Base-by-base conservation (phyloP, 1,140 invertebrate species). In the Stegodyphus mimosarum region DNA sequence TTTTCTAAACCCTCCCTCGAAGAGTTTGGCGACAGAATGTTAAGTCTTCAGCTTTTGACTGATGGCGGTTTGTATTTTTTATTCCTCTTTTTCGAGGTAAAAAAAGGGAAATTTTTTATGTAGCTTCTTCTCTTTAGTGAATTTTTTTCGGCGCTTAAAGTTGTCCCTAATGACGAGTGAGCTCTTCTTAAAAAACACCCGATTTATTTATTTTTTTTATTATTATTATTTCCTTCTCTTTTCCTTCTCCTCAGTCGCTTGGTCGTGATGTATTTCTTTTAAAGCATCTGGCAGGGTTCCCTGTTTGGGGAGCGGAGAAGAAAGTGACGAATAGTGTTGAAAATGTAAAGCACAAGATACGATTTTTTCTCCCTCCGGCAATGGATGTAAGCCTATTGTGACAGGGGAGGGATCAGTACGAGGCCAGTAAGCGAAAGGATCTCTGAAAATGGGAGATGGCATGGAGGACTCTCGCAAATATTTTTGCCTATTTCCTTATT, bases 11-110 rank as follows among this genome's bases (percentile, higher is more conserved):
- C n/a, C 80, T 51, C 60, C 80, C 80, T 63, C 17, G 64, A 84
- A 76, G 81, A 84, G 81, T 84, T 84, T 74, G 81, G 81, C 81
- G 81, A 84, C 81, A 84, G 81, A 76, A 75, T 75, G 72, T 75
- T 84, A 75, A 84, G 72, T 75, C 71, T 74, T 84, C 72, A 83
- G 81, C 81, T 84, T 84, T 67, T 84, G 81, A 84, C 81, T 84
- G 81, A 84, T 84, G 81, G 81, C 64, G 81, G 72, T 76, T 69
- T 48, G 51, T 18, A 50, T 75, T 76, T 69, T 75, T 83, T 76
- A 17, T 50, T 81, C 60, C 15, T 64, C 49, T 66, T 70, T 18
- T 3, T 52, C 53, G 64, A 50, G 17, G 71, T 1, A 33, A 33
- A 33, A 33, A 33, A 33, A 33, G 3, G 33, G 33, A 3, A 17